These are phyloP conservation scores for Siniperca chuatsi DNA, from an alignment of 2,113 vertebrate genomes.

Conservation along the genomic window DNA sequence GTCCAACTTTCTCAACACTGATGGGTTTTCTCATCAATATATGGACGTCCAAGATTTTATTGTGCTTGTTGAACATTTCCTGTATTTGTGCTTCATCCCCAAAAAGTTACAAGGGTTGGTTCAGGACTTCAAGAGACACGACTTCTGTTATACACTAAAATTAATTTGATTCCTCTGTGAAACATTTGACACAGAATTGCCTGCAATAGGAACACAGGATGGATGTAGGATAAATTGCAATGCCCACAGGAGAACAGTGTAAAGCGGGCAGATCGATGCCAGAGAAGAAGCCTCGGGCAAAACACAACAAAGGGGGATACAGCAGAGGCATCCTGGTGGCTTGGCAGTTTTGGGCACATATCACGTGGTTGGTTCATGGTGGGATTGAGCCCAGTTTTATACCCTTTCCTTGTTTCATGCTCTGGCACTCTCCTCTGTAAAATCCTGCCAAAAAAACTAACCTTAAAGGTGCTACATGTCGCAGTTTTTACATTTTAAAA, in stretches of 20 bases:
- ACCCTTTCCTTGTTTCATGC: slow-evolving; percentile 14
- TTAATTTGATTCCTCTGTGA: slow-evolving; percentile 42
- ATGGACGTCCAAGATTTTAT: not conserved
- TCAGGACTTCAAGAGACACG: not conserved
- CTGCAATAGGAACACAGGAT: slow-evolving; percentile 18
- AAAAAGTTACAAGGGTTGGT: not conserved
- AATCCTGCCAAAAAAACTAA: not conserved
- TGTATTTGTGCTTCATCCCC: not conserved
- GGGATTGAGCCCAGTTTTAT: slow-evolving; percentile 26
- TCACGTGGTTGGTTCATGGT: not conserved
- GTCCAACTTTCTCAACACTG: slow-evolving; percentile 25
- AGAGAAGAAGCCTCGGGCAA: slow-evolving; percentile 55
- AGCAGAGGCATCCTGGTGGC: slow-evolving; percentile 29
- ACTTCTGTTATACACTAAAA: slow-evolving; percentile 19
- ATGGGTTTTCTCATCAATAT: not conserved
- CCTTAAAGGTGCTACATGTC: slow-evolving; percentile 1
- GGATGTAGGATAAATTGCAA: slow-evolving; percentile 42
- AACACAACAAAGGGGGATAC: slow-evolving; percentile 52
- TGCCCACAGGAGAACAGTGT: slow-evolving; percentile 49
- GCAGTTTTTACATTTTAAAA: not conserved
- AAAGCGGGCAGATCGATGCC: slow-evolving; percentile 62
- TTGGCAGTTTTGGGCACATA: slow-evolving; percentile 15
- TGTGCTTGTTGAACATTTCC: not conserved
- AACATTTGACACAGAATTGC: slow-evolving; percentile 32
- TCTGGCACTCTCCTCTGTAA: slow-evolving; percentile 2